These are phyloP conservation scores for Meganola albula DNA, from an alignment of 2,888 invertebrate species.

Conservation along the genomic window DNA sequence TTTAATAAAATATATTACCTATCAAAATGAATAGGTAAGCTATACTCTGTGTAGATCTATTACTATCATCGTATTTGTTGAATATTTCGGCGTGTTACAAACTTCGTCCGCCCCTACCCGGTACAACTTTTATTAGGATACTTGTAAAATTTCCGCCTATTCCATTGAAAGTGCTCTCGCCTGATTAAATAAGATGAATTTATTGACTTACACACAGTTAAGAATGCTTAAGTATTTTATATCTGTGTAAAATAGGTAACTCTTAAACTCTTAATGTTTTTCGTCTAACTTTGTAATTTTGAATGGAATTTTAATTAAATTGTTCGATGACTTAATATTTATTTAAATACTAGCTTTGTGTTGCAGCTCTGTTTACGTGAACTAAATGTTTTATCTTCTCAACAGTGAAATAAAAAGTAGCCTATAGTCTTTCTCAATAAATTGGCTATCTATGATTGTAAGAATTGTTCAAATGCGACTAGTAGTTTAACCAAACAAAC, in stretches of 20 bases:
- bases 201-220: slow-evolving; percentile 58
- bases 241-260: slow-evolving; percentile 22
- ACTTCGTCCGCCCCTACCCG: slow-evolving; percentile 53
- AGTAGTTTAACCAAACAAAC: too few relatives aligned
- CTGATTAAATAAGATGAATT: slow-evolving; percentile 75
- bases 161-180: slow-evolving; percentile 64
- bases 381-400: too few relatives aligned
- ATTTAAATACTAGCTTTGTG: too few relatives aligned
- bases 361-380: too few relatives aligned
- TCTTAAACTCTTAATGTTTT: slow-evolving; percentile 26
- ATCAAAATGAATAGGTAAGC: too few relatives aligned
- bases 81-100: slow-evolving; percentile 52
- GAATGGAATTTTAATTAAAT: slow-evolving; percentile 23
- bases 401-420: too few relatives aligned
- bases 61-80: slow-evolving; percentile 64
- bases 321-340: slow-evolving; percentile 19
- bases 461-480: too few relatives aligned
- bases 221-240: slow-evolving; percentile 41
- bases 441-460: too few relatives aligned
- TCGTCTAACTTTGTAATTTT: slow-evolving; percentile 15
- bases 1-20: too few relatives aligned
- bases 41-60: too few relatives aligned
- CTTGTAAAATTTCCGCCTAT: slow-evolving; percentile 74
- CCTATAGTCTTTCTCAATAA: too few relatives aligned
- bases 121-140: slow-evolving; percentile 74